Conservation (phyloP, 2,797 vertebrate species). For the Spea hammondii region DNA sequence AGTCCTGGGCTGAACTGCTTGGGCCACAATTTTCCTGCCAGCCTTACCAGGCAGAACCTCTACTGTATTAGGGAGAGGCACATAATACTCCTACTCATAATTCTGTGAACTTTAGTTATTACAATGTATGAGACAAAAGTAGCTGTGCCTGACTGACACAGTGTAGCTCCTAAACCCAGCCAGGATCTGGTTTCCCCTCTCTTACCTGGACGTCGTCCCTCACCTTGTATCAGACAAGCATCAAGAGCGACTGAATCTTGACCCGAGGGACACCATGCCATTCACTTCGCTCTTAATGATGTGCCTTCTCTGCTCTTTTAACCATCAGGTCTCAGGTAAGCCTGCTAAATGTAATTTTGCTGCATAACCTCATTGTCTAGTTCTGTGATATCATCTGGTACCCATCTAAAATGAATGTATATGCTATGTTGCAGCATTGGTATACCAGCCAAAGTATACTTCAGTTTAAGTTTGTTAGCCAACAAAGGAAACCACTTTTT, state of each 20-base stretch:
- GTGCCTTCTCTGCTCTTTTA: conserved; percentile 6
- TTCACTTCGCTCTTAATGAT: not conserved
- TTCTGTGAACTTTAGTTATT: not conserved
- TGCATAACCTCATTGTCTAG: too few relatives aligned
- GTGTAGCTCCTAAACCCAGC: not conserved
- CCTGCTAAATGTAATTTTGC: not conserved
- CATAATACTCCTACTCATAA: conserved; percentile 1
- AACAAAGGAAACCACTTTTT: too few relatives aligned
- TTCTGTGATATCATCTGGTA: too few relatives aligned
- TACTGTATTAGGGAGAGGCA: not conserved
- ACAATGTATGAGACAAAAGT: conserved; percentile 23
- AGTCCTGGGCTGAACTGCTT: conserved; percentile 14
- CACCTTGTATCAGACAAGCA: not conserved
- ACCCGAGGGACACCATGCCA: conserved; percentile 20
- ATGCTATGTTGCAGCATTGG: too few relatives aligned
- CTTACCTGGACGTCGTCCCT: conserved; percentile 1
- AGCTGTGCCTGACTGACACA: conserved; percentile 20
- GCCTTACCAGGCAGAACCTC: not conserved
- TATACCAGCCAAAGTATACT: too few relatives aligned
- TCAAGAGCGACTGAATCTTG: not conserved
- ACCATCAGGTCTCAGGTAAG: conserved; percentile 39
- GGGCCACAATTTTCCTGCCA: not conserved
- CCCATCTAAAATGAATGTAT: too few relatives aligned
- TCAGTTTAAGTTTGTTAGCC: too few relatives aligned
- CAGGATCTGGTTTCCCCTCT: not conserved